Base-by-base conservation (phyloP, 2,797 vertebrate genomes). In the Cynodonichthys magdalenae region DNA sequence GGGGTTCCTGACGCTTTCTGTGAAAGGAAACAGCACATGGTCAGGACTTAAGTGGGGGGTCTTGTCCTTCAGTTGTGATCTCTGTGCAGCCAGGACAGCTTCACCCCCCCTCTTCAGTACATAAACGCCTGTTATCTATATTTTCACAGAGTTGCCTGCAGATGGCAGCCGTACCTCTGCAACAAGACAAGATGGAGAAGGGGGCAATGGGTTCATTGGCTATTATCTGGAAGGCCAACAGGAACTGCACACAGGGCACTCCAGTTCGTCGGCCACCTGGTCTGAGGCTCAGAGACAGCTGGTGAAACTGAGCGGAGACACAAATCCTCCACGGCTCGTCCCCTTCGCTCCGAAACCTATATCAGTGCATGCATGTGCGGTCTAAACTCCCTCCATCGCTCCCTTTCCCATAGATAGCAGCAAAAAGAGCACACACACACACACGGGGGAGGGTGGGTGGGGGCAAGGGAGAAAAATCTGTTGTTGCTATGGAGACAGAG, bases 1-100 rank as follows among this genome's bases (percentile, higher is more conserved):
- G 94, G 77, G 11, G 91, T 71, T 18, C 89, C 91, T 71, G 95
- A 77, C 29, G 92, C 88, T 93, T 96, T 97, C 96, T 98, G 87
- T 48, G 8, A 47, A 66, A 75, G 49, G 50, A 55, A 75, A 59
- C 2, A 41, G 7, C 0, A 42, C 28, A 45, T 0, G 19, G 54
- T 76, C 61, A 72, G 8, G 29, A 31, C 5, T 31, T n/a, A n/a
- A n/a, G n/a, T n/a, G n/a, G 5, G 5, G 5, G 5, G 29, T 24
- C 29, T 31, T 31, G 29, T 31, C 29, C 29, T 31, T 31, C 8
- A 58, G 45, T 17, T 31, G 39, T 7, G 20, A 65, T 63, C 48
- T 61, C 31, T 15, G 15, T 4, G 17, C 47, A 17, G 44, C 50
- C 18, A 49, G 28, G 45, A 63, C 27, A 18, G 24, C 24, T 3